A percentile compares a stretch with the other conserved stretches of the same genome.
These are phyloP conservation scores for Anolis apletophallus DNA, from an alignment of 2,797 vertebrate species.

Conservation along the genomic window DNA sequence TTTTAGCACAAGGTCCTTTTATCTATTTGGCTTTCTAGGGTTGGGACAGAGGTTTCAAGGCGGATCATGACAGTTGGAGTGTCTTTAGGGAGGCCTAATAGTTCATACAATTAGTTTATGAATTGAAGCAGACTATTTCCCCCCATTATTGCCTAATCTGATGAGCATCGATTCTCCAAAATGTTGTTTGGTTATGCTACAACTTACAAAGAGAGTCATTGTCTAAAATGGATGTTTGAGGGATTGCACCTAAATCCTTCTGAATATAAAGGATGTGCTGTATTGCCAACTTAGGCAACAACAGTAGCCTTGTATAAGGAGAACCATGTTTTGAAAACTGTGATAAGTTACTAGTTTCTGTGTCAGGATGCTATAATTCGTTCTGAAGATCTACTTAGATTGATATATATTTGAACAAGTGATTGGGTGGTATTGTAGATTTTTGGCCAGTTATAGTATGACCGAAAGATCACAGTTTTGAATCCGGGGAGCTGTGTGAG, in stretches of 20 bases:
- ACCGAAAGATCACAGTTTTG: too few species aligned
- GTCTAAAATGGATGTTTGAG: not conserved
- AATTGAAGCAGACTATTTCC: not conserved
- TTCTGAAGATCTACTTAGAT: not conserved
- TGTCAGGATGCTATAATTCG: not conserved
- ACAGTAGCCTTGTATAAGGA: not conserved
- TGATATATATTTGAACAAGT: not conserved
- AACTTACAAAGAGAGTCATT: not conserved
- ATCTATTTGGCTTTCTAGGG: too few species aligned
- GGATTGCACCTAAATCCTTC: not conserved
- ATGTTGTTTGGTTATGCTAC: not conserved
- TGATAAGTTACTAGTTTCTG: not conserved
- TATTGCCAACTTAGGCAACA: not conserved
- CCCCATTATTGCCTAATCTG: conserved; percentile 4
- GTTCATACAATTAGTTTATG: not conserved
- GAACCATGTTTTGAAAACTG: not conserved
- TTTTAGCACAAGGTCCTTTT: too few species aligned
- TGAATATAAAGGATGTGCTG: not conserved
- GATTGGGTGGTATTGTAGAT: not conserved
- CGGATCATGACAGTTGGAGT: too few species aligned
- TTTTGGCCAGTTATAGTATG: not conserved
- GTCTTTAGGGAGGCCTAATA: too few species aligned
- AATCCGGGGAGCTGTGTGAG: too few species aligned
- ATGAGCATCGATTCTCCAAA: not conserved
- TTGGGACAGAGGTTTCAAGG: too few species aligned